Conservation (phyloP, 1,140 invertebrate genomes). For the Lepidurus couesii region DNA sequence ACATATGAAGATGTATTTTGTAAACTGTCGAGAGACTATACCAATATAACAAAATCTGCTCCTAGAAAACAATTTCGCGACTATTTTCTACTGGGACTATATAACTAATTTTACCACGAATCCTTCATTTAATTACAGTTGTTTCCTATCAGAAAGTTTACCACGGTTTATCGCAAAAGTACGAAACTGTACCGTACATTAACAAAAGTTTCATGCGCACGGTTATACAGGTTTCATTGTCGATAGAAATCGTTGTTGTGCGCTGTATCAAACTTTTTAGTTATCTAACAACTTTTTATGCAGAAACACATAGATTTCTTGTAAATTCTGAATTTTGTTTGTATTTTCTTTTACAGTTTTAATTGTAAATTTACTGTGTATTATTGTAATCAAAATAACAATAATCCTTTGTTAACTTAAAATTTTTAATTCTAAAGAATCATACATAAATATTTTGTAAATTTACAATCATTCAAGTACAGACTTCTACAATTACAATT, state of each 20-base stretch:
- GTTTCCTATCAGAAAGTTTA: not conserved
- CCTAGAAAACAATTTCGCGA: not conserved
- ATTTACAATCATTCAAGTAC: not conserved
- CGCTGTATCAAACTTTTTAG: not conserved
- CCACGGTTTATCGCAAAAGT: slow-evolving; percentile 5
- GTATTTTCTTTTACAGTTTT: not conserved
- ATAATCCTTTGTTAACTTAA: not conserved
- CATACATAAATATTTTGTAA: not conserved
- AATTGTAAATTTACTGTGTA: not conserved
- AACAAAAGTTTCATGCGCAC: not conserved
- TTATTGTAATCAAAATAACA: not conserved
- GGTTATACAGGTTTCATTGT: slow-evolving; percentile 1
- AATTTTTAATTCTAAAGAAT: not conserved
- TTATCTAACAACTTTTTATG: not conserved
- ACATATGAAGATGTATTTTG: slow-evolving; percentile 7
- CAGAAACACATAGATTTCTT: not conserved
- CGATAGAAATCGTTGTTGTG: not conserved
- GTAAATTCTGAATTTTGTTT: not conserved
- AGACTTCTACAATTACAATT: not conserved
- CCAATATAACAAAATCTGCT: not conserved
- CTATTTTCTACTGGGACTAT: not conserved
- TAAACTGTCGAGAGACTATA: not conserved
- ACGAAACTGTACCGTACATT: not conserved
- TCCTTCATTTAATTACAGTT: not conserved
- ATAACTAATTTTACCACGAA: slow-evolving; percentile 7